Percentiles rank a stretch among this genome's conserved stretches.
These are phyloP conservation scores for Silvanus unidentatus DNA, from an alignment of 2,888 invertebrate genomes.

Conservation along the genomic window DNA sequence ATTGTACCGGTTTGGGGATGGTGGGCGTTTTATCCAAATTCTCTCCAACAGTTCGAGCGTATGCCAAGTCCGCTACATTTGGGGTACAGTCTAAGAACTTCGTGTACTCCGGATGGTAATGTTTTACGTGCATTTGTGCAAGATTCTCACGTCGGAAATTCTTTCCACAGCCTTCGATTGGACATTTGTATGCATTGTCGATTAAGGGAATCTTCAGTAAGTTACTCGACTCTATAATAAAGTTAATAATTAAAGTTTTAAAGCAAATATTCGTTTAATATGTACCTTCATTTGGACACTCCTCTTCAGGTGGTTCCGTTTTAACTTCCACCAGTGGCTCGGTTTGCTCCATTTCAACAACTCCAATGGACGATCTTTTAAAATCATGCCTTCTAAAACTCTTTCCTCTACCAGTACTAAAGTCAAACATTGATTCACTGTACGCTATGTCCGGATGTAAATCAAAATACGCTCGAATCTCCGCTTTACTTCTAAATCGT, in stretches of 20 bases:
- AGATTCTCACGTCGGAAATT: slow-evolving; percentile 87
- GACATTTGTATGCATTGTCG: slow-evolving; percentile 64
- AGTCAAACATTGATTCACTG: slow-evolving; percentile 46
- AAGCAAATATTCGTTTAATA: too few relatives aligned
- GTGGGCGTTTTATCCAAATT: slow-evolving; percentile 45
- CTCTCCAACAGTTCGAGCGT: slow-evolving; percentile 67
- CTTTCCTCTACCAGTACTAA: slow-evolving; percentile 36
- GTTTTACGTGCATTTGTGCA: slow-evolving; percentile 89
- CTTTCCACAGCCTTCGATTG: slow-evolving; percentile 78
- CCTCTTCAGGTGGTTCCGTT: too few relatives aligned
- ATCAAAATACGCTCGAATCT: slow-evolving; percentile 40
- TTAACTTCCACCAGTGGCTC: too few relatives aligned
- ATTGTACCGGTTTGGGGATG: slow-evolving; percentile 8
- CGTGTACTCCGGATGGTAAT: slow-evolving; percentile 80
- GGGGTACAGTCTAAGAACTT: slow-evolving; percentile 74
- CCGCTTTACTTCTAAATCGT: slow-evolving; percentile 55
- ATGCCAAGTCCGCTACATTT: slow-evolving; percentile 80
- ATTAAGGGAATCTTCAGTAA: slow-evolving; percentile 50
- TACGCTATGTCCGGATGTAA: neutral
- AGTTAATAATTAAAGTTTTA: slow-evolving; percentile 50
- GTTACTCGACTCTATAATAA: slow-evolving; percentile 27
- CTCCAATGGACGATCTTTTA: neutral
- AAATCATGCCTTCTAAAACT: too few relatives aligned
- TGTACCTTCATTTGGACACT: too few relatives aligned
- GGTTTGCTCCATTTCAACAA: neutral